phyloP scores from a whole-genome alignment of 2,113 vertebrate genomes.

The Ctenomys sociabilis region DNA sequence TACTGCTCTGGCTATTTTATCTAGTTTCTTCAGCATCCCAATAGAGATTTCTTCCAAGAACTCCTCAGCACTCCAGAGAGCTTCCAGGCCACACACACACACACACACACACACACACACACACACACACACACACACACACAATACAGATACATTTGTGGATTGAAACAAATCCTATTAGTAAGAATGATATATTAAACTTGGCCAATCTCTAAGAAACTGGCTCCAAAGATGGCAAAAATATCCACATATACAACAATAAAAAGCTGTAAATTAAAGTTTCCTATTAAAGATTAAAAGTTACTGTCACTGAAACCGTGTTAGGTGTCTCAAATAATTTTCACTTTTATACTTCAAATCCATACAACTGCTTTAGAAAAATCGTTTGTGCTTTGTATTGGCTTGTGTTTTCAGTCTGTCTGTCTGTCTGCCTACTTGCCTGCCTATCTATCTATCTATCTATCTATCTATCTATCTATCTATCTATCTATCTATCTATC shows the following conservation, averaged over 20 bases:
- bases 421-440: neutral
- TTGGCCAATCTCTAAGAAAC: neutral
- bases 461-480: neutral
- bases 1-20: neutral
- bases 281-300: slow-evolving; percentile 19
- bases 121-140: neutral
- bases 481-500: neutral
- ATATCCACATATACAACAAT: neutral
- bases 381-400: neutral
- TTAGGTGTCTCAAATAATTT: neutral
- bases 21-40: neutral
- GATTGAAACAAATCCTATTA: neutral
- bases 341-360: neutral
- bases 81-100: neutral
- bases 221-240: neutral
- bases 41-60: neutral
- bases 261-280: neutral
- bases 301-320: neutral
- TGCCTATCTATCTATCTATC: no score
- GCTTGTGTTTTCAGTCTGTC: neutral
- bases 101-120: neutral
- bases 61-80: neutral
- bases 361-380: neutral
- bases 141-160: neutral
- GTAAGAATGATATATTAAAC: neutral